Conservation (phyloP, 2,797 vertebrate genomes). For the Okamejei kenojei region DNA sequence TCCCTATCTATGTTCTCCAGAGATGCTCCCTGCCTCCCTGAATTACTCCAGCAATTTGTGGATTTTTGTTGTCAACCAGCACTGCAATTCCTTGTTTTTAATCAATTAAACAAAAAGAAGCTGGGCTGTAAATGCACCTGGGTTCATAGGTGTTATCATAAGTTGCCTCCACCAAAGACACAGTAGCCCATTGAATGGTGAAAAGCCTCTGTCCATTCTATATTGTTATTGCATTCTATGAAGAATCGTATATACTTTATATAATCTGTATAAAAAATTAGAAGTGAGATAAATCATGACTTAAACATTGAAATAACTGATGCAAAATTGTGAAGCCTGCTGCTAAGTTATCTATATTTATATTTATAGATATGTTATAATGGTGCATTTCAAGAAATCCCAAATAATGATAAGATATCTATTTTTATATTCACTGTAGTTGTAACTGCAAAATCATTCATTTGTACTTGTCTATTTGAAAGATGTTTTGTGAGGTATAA, state of each 20-base stretch:
- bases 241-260: not conserved
- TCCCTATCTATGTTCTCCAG: no score
- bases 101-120: no score
- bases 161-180: not conserved
- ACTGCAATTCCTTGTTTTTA: no score
- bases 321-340: not conserved
- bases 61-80: no score
- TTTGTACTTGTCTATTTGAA: not conserved
- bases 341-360: not conserved
- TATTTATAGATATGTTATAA: not conserved
- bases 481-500: not conserved
- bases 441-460: no score
- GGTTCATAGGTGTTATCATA: no score
- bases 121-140: no score
- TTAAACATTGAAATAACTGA: not conserved
- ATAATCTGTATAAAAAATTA: not conserved
- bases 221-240: not conserved
- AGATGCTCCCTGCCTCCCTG: no score
- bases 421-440: not conserved
- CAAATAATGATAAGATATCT: not conserved
- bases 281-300: not conserved
- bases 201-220: not conserved
- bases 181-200: no score
- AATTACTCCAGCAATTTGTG: no score
- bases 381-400: not conserved